These are phyloP conservation scores for Ibycter americanus DNA, from an alignment of 2,797 vertebrate genomes.

Conservation along the genomic window DNA sequence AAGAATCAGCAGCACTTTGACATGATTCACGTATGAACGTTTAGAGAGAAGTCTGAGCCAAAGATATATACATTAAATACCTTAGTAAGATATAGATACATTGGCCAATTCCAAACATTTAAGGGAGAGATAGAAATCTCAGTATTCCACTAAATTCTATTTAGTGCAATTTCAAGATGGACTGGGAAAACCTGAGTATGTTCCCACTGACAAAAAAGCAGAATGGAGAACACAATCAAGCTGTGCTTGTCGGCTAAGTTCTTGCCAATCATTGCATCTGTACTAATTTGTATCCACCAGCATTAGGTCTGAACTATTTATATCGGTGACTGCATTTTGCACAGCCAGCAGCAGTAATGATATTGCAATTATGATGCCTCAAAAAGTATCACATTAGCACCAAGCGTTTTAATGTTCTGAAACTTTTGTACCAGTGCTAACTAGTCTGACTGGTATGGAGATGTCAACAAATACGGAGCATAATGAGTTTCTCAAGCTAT, in stretches of 20 bases:
- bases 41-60: neutral
- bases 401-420: neutral
- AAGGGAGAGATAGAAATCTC: neutral
- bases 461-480: neutral
- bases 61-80: neutral
- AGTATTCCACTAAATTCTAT: neutral
- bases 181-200: neutral
- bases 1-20: neutral
- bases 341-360: neutral
- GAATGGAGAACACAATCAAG: neutral
- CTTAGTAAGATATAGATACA: neutral
- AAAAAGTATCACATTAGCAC: neutral
- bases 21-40: neutral
- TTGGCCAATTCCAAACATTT: neutral
- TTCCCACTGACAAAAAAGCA: neutral
- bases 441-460: neutral
- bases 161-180: neutral
- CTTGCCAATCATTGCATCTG: neutral
- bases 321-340: neutral
- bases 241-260: neutral
- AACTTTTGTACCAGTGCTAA: neutral
- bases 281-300: neutral
- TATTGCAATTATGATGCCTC: neutral
- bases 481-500: neutral
- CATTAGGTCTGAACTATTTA: neutral